Evolutionary conservation across 2,797 vertebrate species (phyloP), one percentile per base, ranked within the genome.

Genomic region (Silurus lanzhouensis): DNA sequence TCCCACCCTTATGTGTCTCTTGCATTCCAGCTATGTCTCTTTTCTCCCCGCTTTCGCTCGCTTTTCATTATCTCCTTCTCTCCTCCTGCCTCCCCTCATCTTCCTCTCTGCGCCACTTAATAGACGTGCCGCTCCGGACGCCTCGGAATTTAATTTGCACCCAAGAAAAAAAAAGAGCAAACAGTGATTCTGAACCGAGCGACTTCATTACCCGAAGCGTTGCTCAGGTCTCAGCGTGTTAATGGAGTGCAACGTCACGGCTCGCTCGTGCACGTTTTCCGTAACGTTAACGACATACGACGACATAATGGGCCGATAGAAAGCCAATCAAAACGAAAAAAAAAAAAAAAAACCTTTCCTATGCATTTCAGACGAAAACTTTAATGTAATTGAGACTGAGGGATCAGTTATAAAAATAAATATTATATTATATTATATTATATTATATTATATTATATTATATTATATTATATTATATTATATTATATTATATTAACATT

Each of bases 1-100:
- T 48, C 78, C 64, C 38, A 19, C 38, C 22, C 78, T 22, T 57
- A 44, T 46, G 61, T 63, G 31, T n/a, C 31, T 79, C 77, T 79
- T 61, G 58, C 76, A 3, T 46, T 78, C 75, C 61, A 9, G n/a
- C 25, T 31, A 76, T 2, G 12, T 22, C 38, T 61, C 31, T 60
- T 38, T 20, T 5, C 52, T 10, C 25, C 74, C n/a, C 25, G 10
- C 64, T 91, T 93, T 93, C 88, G 92, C 93, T 95, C 93, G 48
- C 88, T 89, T 88, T 90, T 90, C 88, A 82, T 82, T 88, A 89
- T 92, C 91, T 83, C 48, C 20, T 76, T 10, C 70, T 64, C 48
- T 66, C 22, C 38, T 48, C 58, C 71, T 83, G 58, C 71, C 60
- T 83, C 71, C 63, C n/a, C 17, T 76, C 58, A 63, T 70, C 44